Base-by-base conservation (phyloP, 2,888 invertebrate genomes). In the Heteromurus nitidus region DNA sequence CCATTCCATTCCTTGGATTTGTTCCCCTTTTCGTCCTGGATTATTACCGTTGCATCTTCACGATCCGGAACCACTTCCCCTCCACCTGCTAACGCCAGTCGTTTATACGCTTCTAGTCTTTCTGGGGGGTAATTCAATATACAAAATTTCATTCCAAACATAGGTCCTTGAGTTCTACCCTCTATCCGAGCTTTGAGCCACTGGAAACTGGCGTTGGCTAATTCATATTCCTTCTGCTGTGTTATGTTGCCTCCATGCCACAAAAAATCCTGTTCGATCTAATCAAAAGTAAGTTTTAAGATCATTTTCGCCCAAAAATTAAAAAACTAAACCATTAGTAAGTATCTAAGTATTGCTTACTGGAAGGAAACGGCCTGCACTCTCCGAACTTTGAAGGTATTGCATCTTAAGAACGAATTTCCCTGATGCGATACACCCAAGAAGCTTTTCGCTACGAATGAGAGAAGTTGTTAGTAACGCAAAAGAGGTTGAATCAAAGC, bases 391-490 rank as follows among this genome's bases (percentile, higher is more conserved):
- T 3, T 92, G 92, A 1, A 97, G 89, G 88, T 96, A 98, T 0
- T 93, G 92, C 1, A 93, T 92, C 87, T 95, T 95, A n/a, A 97
- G 89, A 13, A 97, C 92, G 9, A 53, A 69, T 55, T 85, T 85
- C 20, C 98, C 97, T 0, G 95, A 92, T 0, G 97, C 96, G 82
- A 98, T 93, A 80, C 94, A 93, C 0, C 94, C 93, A 28, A 98
- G 90, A 90, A 95, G 92, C 90, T 97, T 97, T 90, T 97, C 97
- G 88, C 95, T 96, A 79, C 96, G 92, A 9, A 92, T 91, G 0
- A 94, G 93, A 5, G 87, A 87, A 58, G 93, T 91, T 86, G 95
- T 94, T 31, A 97, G 90, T 24, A 97, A 90, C 88, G 97, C 97
- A 0, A 95, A 95, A 67, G 93, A 92, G 0, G 89, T 89, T 0